Evolutionary conservation across 2,797 vertebrate species (phyloP).

Genomic region (Urosaurus nigricauda): DNA sequence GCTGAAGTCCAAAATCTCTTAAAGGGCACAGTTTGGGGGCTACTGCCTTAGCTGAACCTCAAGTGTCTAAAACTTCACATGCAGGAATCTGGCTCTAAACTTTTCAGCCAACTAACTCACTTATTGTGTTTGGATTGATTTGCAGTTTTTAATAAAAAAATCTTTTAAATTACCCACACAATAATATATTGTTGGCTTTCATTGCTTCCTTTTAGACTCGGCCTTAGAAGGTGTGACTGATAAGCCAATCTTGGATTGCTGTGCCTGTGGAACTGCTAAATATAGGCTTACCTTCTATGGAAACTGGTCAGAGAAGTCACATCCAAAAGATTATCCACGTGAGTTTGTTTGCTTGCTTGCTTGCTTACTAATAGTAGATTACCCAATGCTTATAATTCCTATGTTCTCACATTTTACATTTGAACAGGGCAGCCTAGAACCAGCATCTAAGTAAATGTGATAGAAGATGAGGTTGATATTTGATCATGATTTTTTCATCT

Average conservation of each 20-base stretch:
- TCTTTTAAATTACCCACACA: background rate
- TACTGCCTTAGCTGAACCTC: too few species aligned
- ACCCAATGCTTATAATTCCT: background rate
- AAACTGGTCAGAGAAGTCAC: slow-evolving; percentile 96
- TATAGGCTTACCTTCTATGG: slow-evolving; percentile 96
- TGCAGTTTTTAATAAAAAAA: background rate
- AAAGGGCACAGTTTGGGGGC: too few species aligned
- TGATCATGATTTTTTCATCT: background rate
- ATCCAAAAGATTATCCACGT: slow-evolving; percentile 97
- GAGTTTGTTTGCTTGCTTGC: slow-evolving; percentile 72
- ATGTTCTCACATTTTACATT: background rate
- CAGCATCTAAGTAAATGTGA: background rate
- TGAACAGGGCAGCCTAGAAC: background rate
- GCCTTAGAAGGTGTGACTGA: slow-evolving; percentile 83
- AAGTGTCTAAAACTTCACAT: background rate
- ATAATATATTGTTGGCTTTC: background rate
- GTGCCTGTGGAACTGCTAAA: slow-evolving; percentile 96
- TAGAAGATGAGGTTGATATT: slow-evolving; percentile 1
- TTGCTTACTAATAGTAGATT: background rate
- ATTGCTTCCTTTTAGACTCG: slow-evolving; percentile 79
- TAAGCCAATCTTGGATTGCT: slow-evolving; percentile 88
- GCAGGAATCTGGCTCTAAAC: background rate
- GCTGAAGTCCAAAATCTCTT: too few species aligned
- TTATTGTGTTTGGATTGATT: background rate
- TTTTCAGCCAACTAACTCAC: too few species aligned